Evolutionary conservation across 2,888 invertebrate species (phyloP).

Genomic region (Keiferia lycopersicella): DNA sequence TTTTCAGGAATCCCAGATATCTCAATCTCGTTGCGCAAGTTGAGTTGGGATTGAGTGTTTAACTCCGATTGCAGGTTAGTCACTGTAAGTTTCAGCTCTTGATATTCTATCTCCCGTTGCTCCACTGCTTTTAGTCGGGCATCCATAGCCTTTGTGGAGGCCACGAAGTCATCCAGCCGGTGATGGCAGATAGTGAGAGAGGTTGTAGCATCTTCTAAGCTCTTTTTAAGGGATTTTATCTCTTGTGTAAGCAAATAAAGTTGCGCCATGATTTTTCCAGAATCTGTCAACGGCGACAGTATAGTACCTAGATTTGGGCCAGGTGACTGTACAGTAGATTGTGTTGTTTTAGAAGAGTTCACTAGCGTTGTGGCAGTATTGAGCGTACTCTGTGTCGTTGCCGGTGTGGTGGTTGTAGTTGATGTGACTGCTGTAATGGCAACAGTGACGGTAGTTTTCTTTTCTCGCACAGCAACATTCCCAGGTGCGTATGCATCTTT

Average conservation of each 20-base stretch:
- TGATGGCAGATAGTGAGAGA: background rate
- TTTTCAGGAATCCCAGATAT: background rate
- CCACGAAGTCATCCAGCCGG: background rate
- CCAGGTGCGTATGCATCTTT: constrained; percentile 19
- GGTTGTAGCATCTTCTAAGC: background rate
- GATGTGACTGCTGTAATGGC: background rate
- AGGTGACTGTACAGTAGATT: background rate
- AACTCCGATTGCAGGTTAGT: background rate
- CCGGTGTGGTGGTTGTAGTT: background rate
- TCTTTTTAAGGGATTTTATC: background rate
- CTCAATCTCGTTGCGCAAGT: background rate
- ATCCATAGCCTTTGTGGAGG: background rate
- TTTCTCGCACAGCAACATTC: background rate
- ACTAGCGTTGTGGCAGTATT: background rate
- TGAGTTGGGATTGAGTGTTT: background rate
- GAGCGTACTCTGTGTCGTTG: background rate
- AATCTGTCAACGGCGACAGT: background rate
- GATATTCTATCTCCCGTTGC: background rate
- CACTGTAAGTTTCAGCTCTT: background rate
- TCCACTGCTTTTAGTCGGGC: background rate
- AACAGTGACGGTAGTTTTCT: background rate
- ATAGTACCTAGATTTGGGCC: background rate
- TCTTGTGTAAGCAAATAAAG: background rate
- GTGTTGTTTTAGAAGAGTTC: background rate
- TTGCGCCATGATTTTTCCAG: too few relatives aligned